Percentiles rank a stretch among this genome's conserved stretches.
Evolutionary conservation across 2,113 vertebrate genomes (phyloP).

Genomic region (Oreochromis spilurus): DNA sequence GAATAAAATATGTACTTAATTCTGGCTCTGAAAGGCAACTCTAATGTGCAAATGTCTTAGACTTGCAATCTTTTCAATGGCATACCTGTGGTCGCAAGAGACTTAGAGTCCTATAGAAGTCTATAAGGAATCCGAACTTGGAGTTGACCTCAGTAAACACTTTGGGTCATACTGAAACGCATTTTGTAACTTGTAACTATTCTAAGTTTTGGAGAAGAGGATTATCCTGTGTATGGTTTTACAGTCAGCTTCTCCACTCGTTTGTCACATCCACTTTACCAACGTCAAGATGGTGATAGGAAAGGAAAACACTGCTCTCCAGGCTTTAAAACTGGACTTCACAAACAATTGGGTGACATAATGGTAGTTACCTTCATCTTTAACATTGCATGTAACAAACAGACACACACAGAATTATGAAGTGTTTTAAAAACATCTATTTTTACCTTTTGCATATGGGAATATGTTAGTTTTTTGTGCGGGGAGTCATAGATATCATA

Average conservation of each 20-base stretch:
- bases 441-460: background rate
- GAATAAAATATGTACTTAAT: background rate
- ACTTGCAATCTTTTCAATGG: background rate
- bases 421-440: background rate
- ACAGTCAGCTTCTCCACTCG: background rate
- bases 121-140: background rate
- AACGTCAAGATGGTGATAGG: background rate
- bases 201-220: background rate
- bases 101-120: background rate
- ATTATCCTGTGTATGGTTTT: background rate
- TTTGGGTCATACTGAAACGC: background rate
- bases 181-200: background rate
- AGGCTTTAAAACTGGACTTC: too few relatives aligned
- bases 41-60: background rate
- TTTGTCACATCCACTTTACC: background rate
- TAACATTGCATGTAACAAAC: background rate
- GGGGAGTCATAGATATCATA: too few relatives aligned
- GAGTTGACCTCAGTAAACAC: background rate
- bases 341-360: background rate
- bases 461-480: background rate
- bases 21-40: background rate
- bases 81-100: background rate
- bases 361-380: background rate
- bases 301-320: background rate
- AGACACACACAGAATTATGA: background rate